A percentile compares a stretch with the other conserved stretches of the same genome.
These are phyloP conservation scores for Brachionichthys hirsutus DNA, from an alignment of 2,113 vertebrate genomes.

Conservation along the genomic window DNA sequence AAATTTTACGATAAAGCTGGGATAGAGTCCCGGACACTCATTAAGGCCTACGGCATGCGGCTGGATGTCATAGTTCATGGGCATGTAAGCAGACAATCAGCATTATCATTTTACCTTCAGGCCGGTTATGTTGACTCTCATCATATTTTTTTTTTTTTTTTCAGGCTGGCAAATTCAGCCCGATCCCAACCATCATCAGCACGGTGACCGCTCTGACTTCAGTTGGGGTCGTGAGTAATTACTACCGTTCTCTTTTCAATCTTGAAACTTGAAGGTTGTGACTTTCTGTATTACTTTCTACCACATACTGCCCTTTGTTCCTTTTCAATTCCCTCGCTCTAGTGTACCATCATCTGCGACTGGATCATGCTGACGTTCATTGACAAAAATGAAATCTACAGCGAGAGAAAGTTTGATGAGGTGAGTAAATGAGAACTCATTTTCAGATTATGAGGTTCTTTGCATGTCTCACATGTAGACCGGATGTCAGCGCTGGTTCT, in stretches of 20 bases:
- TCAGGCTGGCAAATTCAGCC: conserved; percentile 91
- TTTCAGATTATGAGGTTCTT: too few species aligned
- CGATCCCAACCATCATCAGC: conserved; percentile 91
- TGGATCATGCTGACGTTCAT: conserved; percentile 94
- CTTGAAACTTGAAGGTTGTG: neutral
- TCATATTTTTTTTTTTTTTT: conserved; percentile 27
- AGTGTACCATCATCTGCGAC: conserved; percentile 93
- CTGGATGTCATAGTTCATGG: conserved; percentile 90
- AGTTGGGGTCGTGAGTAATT: conserved; percentile 85
- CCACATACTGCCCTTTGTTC: neutral
- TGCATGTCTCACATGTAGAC: too few species aligned
- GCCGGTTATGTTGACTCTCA: neutral
- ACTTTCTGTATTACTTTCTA: neutral
- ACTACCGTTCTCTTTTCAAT: neutral
- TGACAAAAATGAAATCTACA: conserved; percentile 88
- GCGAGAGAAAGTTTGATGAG: conserved; percentile 88
- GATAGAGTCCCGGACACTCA: conserved; percentile 79
- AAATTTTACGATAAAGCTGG: conserved; percentile 83
- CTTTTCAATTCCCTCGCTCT: conserved; percentile 2
- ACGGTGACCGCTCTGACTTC: conserved; percentile 89
- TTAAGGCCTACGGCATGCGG: conserved; percentile 88
- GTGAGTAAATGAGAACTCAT: conserved; percentile 68
- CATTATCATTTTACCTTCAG: neutral
- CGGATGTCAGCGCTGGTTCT: neutral
- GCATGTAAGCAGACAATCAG: conserved; percentile 71